These are phyloP conservation scores for Platyura marginata DNA, from an alignment of 1,140 invertebrate species.

Conservation along the genomic window DNA sequence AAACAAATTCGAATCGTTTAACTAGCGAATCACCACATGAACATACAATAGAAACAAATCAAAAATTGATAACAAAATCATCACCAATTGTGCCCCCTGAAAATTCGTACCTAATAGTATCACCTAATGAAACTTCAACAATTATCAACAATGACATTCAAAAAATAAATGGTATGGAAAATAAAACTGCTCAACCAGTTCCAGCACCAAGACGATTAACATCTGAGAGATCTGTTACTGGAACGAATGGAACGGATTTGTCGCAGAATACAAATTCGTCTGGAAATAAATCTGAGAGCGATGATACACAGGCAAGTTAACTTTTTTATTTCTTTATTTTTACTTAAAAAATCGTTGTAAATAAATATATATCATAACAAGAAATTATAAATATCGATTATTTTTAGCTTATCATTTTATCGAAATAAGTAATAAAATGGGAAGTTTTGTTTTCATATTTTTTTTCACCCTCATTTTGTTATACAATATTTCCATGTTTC, in stretches of 20 bases:
- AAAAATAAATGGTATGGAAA: background rate
- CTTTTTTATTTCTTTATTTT: too few species aligned
- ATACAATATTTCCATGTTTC: too few species aligned
- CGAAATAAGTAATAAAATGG: too few species aligned
- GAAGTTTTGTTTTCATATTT: too few species aligned
- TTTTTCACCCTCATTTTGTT: too few species aligned
- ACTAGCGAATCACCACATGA: background rate
- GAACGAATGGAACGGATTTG: background rate
- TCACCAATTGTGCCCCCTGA: constrained; percentile 6
- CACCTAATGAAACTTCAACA: constrained; percentile 20
- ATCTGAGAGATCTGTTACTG: constrained; percentile 11
- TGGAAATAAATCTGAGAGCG: constrained; percentile 11
- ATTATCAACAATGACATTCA: constrained; percentile 6
- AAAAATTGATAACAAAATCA: constrained; percentile 8
- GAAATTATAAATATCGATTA: too few species aligned
- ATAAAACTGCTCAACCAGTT: constrained; percentile 17
- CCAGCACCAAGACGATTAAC: constrained; percentile 24
- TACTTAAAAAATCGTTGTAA: too few species aligned
- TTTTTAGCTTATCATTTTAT: too few species aligned
- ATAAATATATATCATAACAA: too few species aligned
- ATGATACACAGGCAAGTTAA: constrained; percentile 22
- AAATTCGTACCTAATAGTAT: constrained; percentile 1
- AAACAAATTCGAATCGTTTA: constrained; percentile 31
- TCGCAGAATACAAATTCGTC: background rate
- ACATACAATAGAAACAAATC: constrained; percentile 9